Evolutionary conservation across 1,140 invertebrate species (phyloP).

Genomic region (Bombus waltoni): DNA sequence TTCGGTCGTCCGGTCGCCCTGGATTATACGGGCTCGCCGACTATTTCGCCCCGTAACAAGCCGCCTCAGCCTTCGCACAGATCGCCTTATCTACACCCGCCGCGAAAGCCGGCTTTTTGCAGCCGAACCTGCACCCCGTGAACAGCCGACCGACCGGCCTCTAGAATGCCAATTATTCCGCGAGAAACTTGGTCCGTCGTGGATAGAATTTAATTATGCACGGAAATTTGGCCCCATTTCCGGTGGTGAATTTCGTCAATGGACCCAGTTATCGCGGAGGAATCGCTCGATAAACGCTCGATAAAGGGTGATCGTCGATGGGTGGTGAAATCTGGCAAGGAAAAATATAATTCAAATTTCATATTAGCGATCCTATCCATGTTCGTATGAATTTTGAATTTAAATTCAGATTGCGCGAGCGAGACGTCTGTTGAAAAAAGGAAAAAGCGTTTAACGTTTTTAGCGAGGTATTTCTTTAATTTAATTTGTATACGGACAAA

Average conservation of each 20-base stretch:
- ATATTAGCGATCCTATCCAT: not conserved
- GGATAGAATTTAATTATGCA: constrained; percentile 45
- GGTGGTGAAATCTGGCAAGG: not conserved
- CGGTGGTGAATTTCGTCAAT: not conserved
- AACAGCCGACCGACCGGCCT: constrained; percentile 10
- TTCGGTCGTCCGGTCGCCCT: constrained; percentile 21
- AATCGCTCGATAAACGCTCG: not conserved
- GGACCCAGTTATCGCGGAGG: not conserved
- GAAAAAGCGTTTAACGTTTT: too few relatives aligned
- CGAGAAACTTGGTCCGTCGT: not conserved
- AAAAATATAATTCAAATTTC: not conserved
- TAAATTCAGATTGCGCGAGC: not conserved
- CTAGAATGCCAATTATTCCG: constrained; percentile 44
- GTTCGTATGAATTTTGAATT: not conserved
- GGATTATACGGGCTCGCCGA: constrained; percentile 33
- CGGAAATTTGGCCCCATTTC: constrained; percentile 7
- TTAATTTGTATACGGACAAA: not conserved
- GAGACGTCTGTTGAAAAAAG: not conserved
- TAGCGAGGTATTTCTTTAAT: too few relatives aligned
- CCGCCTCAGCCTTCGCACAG: constrained; percentile 3
- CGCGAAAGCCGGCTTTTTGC: constrained; percentile 15
- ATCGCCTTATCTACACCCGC: constrained; percentile 45
- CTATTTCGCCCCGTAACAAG: constrained; percentile 11
- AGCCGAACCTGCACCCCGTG: not conserved
- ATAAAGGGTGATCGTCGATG: not conserved